A percentile compares a stretch with the other conserved stretches of the same genome.
phyloP scores from a whole-genome alignment of 1,140 invertebrate species.

The Drosophila lacteicornis region DNA sequence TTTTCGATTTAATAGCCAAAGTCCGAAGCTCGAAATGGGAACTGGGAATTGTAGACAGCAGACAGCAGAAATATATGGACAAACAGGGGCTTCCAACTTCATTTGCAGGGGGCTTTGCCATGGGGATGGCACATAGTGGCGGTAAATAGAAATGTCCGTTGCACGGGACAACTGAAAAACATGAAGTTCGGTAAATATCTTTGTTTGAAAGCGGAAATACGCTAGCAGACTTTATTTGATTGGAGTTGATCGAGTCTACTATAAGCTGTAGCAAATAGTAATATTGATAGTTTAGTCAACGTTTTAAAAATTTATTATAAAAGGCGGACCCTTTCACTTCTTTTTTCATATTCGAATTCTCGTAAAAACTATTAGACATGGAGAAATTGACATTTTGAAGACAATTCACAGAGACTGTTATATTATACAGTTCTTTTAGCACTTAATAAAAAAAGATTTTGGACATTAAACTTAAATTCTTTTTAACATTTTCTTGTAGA shows the following conservation, averaged over 20 bases:
- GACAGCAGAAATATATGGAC: slow-evolving; percentile 29
- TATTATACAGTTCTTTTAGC: too few species aligned
- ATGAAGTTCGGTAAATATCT: slow-evolving; percentile 5
- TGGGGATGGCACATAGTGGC: slow-evolving; percentile 44
- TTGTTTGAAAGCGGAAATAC: slow-evolving; percentile 1
- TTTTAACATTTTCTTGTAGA: too few species aligned
- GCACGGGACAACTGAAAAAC: slow-evolving; percentile 52
- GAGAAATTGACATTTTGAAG: too few species aligned
- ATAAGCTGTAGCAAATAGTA: too few species aligned
- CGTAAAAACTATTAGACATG: too few species aligned
- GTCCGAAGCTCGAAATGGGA: slow-evolving; percentile 23
- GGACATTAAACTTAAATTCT: too few species aligned
- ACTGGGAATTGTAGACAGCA: slow-evolving; percentile 33
- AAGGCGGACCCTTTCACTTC: too few species aligned
- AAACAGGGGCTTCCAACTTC: slow-evolving; percentile 48
- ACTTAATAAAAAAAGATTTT: too few species aligned
- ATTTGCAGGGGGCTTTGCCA: slow-evolving; percentile 22
- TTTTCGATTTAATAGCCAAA: slow-evolving; percentile 79
- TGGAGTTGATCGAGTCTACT: not conserved
- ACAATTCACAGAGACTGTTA: too few species aligned
- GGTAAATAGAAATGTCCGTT: slow-evolving; percentile 75
- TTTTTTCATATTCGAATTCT: too few species aligned
- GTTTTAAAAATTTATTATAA: too few species aligned
- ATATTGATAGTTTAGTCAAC: too few species aligned
- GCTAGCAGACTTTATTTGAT: not conserved